Evolutionary conservation across 2,888 invertebrate species (phyloP), one percentile per base, ranked within the genome.

Genomic region (Hydropsyche betteni): DNA sequence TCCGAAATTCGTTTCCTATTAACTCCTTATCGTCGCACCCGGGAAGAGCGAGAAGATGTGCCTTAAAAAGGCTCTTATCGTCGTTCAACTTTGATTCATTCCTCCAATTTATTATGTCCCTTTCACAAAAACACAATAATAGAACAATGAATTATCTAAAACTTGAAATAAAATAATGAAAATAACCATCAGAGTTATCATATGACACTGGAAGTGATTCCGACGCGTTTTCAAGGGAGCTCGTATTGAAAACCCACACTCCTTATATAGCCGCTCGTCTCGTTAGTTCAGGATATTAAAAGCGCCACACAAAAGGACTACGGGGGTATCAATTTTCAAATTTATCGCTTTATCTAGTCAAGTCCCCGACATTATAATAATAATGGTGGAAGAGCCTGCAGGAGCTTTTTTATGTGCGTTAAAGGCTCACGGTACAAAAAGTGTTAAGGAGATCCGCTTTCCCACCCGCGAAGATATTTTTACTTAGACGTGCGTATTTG

Each of bases 301-400:
- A 58, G 44, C 50, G 44, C 68, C 12, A 14, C 14, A 68, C 44
- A 68, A 38, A 55, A 38, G 68, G 68, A 68, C 38, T 34, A 7
- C 12, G 68, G 12, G 36, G 68, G 71, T 76, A 76, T 76, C 76
- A 76, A 72, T 76, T 76, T 75, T 76, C 76, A 76, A 74, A 76
- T 75, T 69, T 76, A 76, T 76, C 71, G 74, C 74, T 76, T 52
- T 74, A 76, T 76, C 71, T 72, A 64, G 53, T 5, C 52, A 34
- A 70, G 58, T 24, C 58, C 58, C 24, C 58, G 8, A 24, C 24
- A 16, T 24, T 24, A 58, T 58, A 58, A 58, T 24, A 24, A 58
- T 58, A 58, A 58, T 58, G 58, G 58, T 24, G 58, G 24, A 58
- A 24, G 58, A 58, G 58, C 44, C 50, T 44, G 69, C 38, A n/a